These are phyloP conservation scores for Stomatorhinus ivindoensis DNA, from an alignment of 2,113 vertebrate genomes.

Conservation along the genomic window DNA sequence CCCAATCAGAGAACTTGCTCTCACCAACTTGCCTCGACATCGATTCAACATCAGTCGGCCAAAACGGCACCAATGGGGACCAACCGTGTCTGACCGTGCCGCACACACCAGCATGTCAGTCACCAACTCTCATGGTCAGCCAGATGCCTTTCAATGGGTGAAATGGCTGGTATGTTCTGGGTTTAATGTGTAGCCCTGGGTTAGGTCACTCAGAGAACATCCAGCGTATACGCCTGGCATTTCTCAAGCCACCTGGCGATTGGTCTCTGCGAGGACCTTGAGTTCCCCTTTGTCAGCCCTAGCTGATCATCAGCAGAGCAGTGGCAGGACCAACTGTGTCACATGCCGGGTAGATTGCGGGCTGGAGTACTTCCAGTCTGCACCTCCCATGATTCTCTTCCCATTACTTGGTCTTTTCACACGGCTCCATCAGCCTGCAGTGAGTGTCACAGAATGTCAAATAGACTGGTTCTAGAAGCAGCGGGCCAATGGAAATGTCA, in stretches of 20 bases:
- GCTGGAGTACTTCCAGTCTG: not conserved
- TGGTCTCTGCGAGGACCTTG: not conserved
- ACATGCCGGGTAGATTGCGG: not conserved
- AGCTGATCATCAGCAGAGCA: not conserved
- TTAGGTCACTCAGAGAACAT: not conserved
- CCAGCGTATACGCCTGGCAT: not conserved
- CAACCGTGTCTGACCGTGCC: not conserved
- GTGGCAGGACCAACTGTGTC: not conserved
- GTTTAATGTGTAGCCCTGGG: not conserved
- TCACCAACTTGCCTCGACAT: not conserved
- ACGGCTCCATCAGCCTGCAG: not conserved
- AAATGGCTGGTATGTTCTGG: not conserved
- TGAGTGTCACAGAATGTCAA: not conserved
- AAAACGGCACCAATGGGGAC: not conserved
- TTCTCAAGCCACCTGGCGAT: not conserved
- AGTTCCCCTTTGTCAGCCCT: not conserved
- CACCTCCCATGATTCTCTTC: not conserved
- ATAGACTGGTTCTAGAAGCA: not conserved
- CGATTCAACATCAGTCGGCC: not conserved
- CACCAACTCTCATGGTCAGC: not conserved
- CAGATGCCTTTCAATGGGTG: not conserved
- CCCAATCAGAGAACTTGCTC: not conserved
- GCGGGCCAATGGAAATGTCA: not conserved
- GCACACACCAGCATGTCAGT: not conserved
- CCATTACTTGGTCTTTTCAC: not conserved